Evolutionary conservation across 2,888 invertebrate species (phyloP), one percentile per base, ranked within the genome.

Genomic region (Antheraea assamensis): DNA sequence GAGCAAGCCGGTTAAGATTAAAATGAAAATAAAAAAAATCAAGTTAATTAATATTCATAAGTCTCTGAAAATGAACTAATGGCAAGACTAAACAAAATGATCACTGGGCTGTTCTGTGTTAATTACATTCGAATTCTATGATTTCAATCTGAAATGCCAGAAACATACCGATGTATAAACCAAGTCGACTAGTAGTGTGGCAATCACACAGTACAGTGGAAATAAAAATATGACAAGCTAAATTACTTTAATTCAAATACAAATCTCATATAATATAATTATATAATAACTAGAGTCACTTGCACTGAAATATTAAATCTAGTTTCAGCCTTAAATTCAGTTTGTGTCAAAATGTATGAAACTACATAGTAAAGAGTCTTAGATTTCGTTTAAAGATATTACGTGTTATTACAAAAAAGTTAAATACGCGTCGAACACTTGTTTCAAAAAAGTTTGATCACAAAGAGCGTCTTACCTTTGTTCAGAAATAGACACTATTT

Each of bases 131-230:
- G 1, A 10, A 58, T 58, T n/a, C 2, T 66, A 66, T 3, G 66
- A 13, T 19, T 68, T 35, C 15, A n/a, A 47, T 49, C 35, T 35
- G 68, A 68, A 68, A 68, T 35, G 68, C 35, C 68, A 71, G 15
- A 70, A 58, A 68, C 35, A 68, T 68, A 68, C 21, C 13, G 68
- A 35, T 35, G 19, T 35, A 27, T 64, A 64, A 42, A 64, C 61
- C 27, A 64, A 64, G 61, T 64, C 30, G 61, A 64, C 61, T 58
- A 13, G 24, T 10, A 30, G 1, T 64, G 61, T 27, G 61, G 30
- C 4, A 30, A 30, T 64, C 17, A 64, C 10, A 61, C 13, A 15
- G 27, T 27, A 27, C 24, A 13, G 15, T 61, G 27, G 61, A 64
- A 64, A 30, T 27, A 30, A 27, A 64, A 30, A 64, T 27, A 21